Percentiles rank a stretch among this genome's conserved stretches.
phyloP scores from a whole-genome alignment of 2,113 vertebrate genomes.

The Callospermophilus lateralis region DNA sequence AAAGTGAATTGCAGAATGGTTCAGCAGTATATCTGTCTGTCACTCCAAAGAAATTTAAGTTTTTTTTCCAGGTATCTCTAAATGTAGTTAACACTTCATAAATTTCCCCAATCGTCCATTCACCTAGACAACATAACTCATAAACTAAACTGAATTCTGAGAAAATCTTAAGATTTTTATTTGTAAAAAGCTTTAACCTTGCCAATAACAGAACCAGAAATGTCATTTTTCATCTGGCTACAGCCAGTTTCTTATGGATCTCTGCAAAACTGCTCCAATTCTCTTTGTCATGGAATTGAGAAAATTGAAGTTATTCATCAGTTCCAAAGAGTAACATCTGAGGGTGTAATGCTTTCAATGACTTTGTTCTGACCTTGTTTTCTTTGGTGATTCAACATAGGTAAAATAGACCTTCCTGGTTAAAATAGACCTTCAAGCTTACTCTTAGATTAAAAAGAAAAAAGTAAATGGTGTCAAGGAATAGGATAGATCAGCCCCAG shows the following conservation, averaged over 20 bases:
- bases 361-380: constrained; percentile 75
- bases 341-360: constrained; percentile 43
- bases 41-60: background rate
- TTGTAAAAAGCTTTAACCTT: constrained; percentile 69
- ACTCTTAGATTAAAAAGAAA: background rate
- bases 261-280: constrained; percentile 72
- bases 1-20: background rate
- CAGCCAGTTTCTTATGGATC: constrained; percentile 38
- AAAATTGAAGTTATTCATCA: constrained; percentile 83
- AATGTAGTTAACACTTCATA: constrained; percentile 51
- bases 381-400: constrained; percentile 45
- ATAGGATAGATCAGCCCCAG: background rate
- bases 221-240: constrained; percentile 72
- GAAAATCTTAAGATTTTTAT: constrained; percentile 47
- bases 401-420: background rate
- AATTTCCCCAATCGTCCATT: constrained; percentile 41
- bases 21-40: background rate
- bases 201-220: constrained; percentile 62
- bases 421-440: constrained; percentile 52
- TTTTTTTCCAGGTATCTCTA: constrained; percentile 27
- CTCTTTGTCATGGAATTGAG: constrained; percentile 69
- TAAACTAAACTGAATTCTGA: constrained; percentile 17
- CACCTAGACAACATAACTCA: background rate
- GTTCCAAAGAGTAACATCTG: constrained; percentile 38
- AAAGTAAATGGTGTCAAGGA: background rate